Evolutionary conservation across 2,797 vertebrate species (phyloP), one percentile per base, ranked within the genome.

Genomic region (Mus minutoides): DNA sequence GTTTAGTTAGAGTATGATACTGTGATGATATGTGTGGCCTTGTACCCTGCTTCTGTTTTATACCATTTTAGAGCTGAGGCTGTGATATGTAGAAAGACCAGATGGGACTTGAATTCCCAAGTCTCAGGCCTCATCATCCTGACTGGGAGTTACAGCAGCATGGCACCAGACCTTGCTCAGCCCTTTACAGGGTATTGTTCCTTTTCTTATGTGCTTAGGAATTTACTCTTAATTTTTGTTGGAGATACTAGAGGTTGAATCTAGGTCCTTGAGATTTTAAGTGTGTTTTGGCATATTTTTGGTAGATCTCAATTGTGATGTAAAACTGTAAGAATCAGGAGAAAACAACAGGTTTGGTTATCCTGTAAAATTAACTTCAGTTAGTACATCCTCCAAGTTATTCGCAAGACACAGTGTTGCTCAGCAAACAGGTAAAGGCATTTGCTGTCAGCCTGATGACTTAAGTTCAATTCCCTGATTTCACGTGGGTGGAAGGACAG

Each of bases 301-400:
- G 34, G 22, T 91, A 56, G 29, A 71, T 94, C 93, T 86, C 26
- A 54, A 19, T 83, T 91, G 52, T 58, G 62, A 90, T 34, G 73
- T 84, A 58, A 85, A 96, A n/a, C 37, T 11, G 19, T 22, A 43
- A 31, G 67, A 46, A 78, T n/a, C 43, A 75, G 78, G 85, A 54
- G 94, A 4, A 58, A 64, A 34, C 26, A 43, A 29, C 16, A 52
- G 54, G 62, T 92, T 90, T 19, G 6, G 0, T 88, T 78, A 77
- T 75, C 43, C 62, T 73, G 16, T 56, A 80, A 80, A 71, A 34
- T 95, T 52, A 78, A 67, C 40, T 34, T 34, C 73, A 43, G 24
- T 86, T 13, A 5, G 29, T 86, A 69, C 43, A 60, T 54, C 49
- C 58, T 46, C 16, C 0, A 11, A 49, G 58, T 78, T 91, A 76